phyloP scores from a whole-genome alignment of 2,113 vertebrate species.

The Varanus komodoensis region DNA sequence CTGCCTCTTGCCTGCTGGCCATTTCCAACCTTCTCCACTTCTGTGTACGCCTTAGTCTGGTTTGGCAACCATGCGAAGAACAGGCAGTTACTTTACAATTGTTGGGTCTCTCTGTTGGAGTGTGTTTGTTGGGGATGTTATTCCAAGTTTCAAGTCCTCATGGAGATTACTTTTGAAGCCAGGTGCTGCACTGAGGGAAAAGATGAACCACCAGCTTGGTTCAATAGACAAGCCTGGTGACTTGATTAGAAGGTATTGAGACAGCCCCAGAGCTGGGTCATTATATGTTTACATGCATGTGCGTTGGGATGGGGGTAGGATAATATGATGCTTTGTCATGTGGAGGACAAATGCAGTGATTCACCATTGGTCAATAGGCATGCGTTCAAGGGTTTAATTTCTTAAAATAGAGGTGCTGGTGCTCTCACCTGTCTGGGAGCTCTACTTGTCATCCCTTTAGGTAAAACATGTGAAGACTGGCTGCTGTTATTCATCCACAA shows the following conservation, averaged over 20 bases:
- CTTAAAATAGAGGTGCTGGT: neutral
- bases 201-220: neutral
- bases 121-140: neutral
- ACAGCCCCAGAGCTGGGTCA: neutral
- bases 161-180: neutral
- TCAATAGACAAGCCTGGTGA: neutral
- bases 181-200: too few relatives aligned
- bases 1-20: neutral
- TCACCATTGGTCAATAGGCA: neutral
- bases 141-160: neutral
- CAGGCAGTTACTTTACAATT: too few relatives aligned
- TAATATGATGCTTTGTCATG: neutral
- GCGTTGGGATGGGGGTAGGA: neutral
- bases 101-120: neutral
- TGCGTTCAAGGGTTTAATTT: neutral
- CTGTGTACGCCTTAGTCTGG: neutral
- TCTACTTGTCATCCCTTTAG: neutral
- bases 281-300: neutral
- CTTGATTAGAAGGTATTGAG: neutral
- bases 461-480: neutral
- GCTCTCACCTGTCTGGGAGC: neutral
- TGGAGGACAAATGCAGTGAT: neutral
- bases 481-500: too few relatives aligned
- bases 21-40: neutral
- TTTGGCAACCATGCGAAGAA: neutral